Evolutionary conservation across 2,797 vertebrate genomes (phyloP).

Genomic region (Taeniopygia guttata): DNA sequence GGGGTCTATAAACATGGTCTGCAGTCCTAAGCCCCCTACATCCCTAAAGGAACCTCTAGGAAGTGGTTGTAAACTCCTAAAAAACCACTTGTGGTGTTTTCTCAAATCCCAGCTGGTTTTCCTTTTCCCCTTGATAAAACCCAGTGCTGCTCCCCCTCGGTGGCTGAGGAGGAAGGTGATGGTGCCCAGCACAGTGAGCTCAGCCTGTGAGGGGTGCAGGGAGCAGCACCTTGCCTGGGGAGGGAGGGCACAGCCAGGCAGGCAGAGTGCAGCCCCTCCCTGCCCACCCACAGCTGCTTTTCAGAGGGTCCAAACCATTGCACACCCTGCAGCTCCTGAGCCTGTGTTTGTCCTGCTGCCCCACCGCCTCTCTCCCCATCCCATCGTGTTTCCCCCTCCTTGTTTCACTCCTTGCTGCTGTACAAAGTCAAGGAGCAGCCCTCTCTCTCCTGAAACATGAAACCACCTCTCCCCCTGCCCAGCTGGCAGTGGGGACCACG

Average conservation of each 20-base stretch:
- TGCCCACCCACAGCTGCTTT: neutral
- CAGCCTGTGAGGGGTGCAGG: neutral
- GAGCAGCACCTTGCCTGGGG: neutral
- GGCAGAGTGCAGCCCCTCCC: neutral
- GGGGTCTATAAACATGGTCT: neutral
- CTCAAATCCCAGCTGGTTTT: neutral
- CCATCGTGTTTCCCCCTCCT: neutral
- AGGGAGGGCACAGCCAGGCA: neutral
- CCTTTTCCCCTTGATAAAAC: neutral
- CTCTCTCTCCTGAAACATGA: neutral
- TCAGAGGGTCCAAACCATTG: neutral
- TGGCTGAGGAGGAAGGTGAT: neutral
- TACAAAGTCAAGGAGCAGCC: neutral
- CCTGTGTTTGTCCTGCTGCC: neutral
- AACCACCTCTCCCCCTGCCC: neutral
- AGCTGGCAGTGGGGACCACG: fast-evolving
- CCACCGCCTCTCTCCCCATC: neutral
- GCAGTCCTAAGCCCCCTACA: too few relatives aligned
- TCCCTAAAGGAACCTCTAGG: neutral
- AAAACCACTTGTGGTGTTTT: neutral
- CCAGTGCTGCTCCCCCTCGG: fast-evolving
- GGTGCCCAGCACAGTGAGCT: fast-evolving
- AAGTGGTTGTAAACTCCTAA: neutral
- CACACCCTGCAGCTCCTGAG: neutral
- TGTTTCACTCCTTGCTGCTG: neutral